Base-by-base conservation (phyloP, 2,797 vertebrate genomes). In the Megalops cyprinoides region DNA sequence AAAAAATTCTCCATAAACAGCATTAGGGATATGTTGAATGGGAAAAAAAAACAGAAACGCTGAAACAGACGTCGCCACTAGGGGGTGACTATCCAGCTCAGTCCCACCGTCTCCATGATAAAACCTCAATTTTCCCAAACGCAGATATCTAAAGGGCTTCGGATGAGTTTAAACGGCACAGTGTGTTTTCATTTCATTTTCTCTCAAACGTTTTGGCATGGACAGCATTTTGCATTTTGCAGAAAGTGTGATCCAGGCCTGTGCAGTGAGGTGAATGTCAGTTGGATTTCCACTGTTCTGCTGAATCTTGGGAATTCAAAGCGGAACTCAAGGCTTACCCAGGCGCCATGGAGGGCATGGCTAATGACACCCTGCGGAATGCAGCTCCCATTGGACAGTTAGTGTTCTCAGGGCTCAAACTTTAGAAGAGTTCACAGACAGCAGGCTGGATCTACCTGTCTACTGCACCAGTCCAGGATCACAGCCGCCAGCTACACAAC, bases 1-100 rank as follows among this genome's bases (percentile, higher is more conserved):
- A 88, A 84, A 82, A 92, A 86, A 89, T 89, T 89, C 75, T 91
- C 83, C 84, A 82, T 90, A 89, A 89, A 88, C 90, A 93, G 85
- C 84, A 89, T 85, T 86, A 88, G 84, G 84, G 83, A 86, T 84
- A 74, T 31, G 46, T 51, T 74, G 20, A 51, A 25, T 51, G 14
- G 25, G n/a, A 14, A 37, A 48, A 23, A 23, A 60, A n/a, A n/a
- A n/a, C n/a, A n/a, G n/a, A n/a, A n/a, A 15, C 58, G 18, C 15
- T 14, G 0, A 6, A 28, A 23, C 58, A 14, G 3, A 78, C 49
- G 25, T 75, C 9, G 46, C 46, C 51, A 56, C 49, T 5, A 37
- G 53, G 12, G 12, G 37, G 34, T 28, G 23, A 65, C 39, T 48
- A 4, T 46, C 25, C 76, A 65, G 8, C 49, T 39, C 42, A 10